Percentiles rank a stretch among this genome's conserved stretches.
phyloP scores from a whole-genome alignment of 2,888 invertebrate genomes.

The Macropis europaea region DNA sequence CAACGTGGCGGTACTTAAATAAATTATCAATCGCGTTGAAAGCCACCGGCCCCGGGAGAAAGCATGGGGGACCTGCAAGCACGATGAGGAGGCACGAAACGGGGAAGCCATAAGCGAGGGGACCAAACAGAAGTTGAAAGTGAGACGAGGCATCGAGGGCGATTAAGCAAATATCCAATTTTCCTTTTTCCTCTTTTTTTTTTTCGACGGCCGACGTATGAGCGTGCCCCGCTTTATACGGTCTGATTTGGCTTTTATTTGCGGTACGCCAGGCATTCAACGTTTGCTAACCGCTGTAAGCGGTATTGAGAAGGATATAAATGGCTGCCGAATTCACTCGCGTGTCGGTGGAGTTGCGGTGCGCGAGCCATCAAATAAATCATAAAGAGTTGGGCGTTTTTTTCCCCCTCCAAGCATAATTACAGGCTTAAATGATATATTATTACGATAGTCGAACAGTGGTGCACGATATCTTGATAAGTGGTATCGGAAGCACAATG shows the following conservation, averaged over 20 bases:
- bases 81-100: conserved; percentile 20
- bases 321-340: conserved; percentile 41
- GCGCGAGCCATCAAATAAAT: conserved; percentile 36
- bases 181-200: too few species aligned
- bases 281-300: conserved; percentile 54
- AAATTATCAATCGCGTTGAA: conserved; percentile 74
- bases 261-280: conserved; percentile 44
- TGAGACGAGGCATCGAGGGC: conserved; percentile 51
- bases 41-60: conserved; percentile 48
- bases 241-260: conserved; percentile 53
- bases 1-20: conserved; percentile 71
- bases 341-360: conserved; percentile 7
- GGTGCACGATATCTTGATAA: conserved; percentile 7
- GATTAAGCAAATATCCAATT: conserved; percentile 66
- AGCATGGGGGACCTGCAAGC: conserved; percentile 2
- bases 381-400: conserved; percentile 16
- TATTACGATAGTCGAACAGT: conserved; percentile 23
- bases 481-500: not conserved
- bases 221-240: conserved; percentile 46
- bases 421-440: conserved; percentile 34
- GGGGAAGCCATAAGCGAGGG: conserved; percentile 27
- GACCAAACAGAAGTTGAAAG: conserved; percentile 41
- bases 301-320: conserved; percentile 41
- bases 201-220: conserved; percentile 25
- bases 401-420: conserved; percentile 24